phyloP scores from a whole-genome alignment of 2,888 invertebrate genomes.

The Stenodera caucasica region DNA sequence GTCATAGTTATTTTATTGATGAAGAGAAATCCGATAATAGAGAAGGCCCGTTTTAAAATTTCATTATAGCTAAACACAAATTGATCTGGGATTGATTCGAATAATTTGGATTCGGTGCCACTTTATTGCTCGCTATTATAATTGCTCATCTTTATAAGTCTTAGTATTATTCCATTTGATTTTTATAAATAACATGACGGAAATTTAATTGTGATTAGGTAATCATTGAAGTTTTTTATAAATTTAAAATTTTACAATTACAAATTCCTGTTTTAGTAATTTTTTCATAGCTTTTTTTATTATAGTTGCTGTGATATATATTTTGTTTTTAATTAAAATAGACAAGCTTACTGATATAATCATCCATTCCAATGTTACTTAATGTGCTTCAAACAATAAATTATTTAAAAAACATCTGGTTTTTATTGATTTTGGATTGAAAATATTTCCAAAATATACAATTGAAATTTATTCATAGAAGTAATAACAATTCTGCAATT shows the following conservation, averaged over 20 bases:
- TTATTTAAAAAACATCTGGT: background rate
- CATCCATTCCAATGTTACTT: conserved; percentile 21
- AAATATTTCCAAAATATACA: background rate
- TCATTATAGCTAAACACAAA: background rate
- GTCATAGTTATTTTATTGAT: background rate
- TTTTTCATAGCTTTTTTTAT: conserved; percentile 11
- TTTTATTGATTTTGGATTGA: too few relatives aligned
- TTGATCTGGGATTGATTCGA: background rate
- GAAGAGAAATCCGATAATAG: background rate
- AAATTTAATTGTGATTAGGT: background rate
- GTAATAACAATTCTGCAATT: conserved; percentile 5
- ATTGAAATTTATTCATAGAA: background rate
- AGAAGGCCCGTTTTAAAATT: background rate
- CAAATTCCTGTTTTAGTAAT: background rate
- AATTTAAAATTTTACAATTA: background rate
- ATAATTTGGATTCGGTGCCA: background rate
- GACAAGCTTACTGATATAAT: conserved; percentile 20
- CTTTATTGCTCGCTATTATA: background rate
- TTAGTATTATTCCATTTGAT: background rate
- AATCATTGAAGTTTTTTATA: background rate
- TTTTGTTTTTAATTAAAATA: conserved; percentile 4
- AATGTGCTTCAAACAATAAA: conserved; percentile 24
- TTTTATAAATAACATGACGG: background rate
- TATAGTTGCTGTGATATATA: conserved; percentile 26
- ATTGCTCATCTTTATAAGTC: background rate